Conservation (phyloP, 2,113 vertebrate genomes). For the Microtus richardsoni region DNA sequence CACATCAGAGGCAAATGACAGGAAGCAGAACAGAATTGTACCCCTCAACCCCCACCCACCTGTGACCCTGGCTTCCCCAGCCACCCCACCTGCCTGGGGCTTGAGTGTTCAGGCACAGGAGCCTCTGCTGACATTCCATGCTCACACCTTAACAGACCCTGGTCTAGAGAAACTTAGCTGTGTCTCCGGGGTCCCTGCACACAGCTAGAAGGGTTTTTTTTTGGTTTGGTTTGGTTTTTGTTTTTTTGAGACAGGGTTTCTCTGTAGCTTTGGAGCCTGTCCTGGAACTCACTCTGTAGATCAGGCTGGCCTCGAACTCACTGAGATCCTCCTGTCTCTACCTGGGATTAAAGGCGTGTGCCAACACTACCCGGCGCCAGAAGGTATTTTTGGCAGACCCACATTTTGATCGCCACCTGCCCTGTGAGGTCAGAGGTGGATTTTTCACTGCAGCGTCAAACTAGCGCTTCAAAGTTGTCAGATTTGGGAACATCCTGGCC, state of each 20-base stretch:
- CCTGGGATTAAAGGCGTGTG: too few species aligned
- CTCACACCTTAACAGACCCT: not conserved
- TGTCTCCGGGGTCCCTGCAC: not conserved
- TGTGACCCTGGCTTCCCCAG: not conserved
- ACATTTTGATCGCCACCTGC: not conserved
- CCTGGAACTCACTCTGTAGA: too few species aligned
- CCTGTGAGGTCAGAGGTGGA: not conserved
- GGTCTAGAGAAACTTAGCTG: not conserved
- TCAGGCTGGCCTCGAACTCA: too few species aligned
- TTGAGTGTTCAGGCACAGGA: too few species aligned
- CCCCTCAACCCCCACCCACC: too few species aligned
- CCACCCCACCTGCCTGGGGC: not conserved
- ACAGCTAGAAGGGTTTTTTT: not conserved
- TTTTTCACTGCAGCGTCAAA: not conserved
- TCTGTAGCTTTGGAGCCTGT: too few species aligned
- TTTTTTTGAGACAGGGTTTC: too few species aligned
- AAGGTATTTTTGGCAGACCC: not conserved
- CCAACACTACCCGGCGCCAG: too few species aligned
- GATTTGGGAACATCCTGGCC: not conserved
- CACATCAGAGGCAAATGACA: not conserved
- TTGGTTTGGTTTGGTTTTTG: too few species aligned
- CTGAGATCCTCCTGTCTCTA: too few species aligned
- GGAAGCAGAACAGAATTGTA: not conserved
- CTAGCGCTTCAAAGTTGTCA: not conserved
- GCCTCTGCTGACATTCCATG: not conserved